These are phyloP conservation scores for Cheiracanthium punctorium DNA, from an alignment of 2,888 invertebrate species.

Conservation along the genomic window DNA sequence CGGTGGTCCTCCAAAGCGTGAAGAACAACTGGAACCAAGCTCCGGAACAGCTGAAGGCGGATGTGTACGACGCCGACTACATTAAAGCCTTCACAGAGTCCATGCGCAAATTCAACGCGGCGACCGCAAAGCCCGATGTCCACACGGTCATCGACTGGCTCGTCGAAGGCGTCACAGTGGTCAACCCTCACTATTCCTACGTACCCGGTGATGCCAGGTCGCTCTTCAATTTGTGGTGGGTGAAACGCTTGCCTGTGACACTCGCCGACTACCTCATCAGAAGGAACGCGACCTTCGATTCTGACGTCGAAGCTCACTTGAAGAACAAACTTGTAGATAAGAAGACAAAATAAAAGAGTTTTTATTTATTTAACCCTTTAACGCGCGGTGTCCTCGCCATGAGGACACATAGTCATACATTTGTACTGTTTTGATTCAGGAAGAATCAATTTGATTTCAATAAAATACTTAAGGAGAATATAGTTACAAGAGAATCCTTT, in stretches of 20 bases:
- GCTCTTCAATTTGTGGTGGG: constrained; percentile 29
- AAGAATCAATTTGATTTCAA: too few relatives aligned
- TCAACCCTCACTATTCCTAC: constrained; percentile 57
- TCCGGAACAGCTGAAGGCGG: neutral
- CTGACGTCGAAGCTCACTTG: constrained; percentile 42
- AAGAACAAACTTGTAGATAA: neutral
- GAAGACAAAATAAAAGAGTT: constrained; percentile 17
- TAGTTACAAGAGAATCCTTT: too few relatives aligned
- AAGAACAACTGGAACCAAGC: constrained; percentile 29
- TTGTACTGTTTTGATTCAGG: too few relatives aligned
- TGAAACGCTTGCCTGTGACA: constrained; percentile 24
- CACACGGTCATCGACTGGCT: constrained; percentile 26
- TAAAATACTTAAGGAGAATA: too few relatives aligned
- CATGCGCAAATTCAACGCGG: constrained; percentile 34
- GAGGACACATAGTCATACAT: too few relatives aligned
- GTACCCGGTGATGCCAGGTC: constrained; percentile 28
- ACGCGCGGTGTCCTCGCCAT: too few relatives aligned
- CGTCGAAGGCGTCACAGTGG: constrained; percentile 38
- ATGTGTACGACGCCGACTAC: constrained; percentile 36
- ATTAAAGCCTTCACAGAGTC: constrained; percentile 22
- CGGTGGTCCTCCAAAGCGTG: constrained; percentile 31
- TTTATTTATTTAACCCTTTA: too few relatives aligned
- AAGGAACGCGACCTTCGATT: constrained; percentile 36
- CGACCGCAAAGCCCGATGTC: constrained; percentile 16
- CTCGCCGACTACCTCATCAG: constrained; percentile 31